Evolutionary conservation across 2,888 invertebrate species (phyloP), one percentile per base, ranked within the genome.

Genomic region (Eupithecia insigniata): DNA sequence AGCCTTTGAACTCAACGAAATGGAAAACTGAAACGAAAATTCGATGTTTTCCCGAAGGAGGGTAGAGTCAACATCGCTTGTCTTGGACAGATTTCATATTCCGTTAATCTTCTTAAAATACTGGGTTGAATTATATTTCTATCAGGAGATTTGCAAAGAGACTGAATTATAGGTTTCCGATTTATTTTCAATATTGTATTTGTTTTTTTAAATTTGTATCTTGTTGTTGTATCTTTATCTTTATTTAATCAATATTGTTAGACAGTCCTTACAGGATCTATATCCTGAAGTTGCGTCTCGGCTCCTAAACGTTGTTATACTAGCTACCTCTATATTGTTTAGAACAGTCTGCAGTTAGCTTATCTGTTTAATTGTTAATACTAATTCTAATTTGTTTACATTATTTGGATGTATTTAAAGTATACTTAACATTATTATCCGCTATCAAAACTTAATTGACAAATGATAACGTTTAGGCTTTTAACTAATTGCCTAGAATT

Each of bases 1-100:
- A 46, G 26, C 46, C 74, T 39, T 66, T 32, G 69, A 71, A 74
- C 14, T 36, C 69, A 46, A n/a, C 32, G 65, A 43, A 67, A 67
- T 26, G 64, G 68, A 70, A 77, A 71, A 73, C 66, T 70, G 68
- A 43, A 70, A 60, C 62, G 60, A 34, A 69, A 71, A 73, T 70
- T 73, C 69, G 64, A 70, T 71, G 75, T 73, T 73, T 75, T 68
- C 36, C 61, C 71, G 14, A 46, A n/a, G 36, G 71, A 71, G 66
- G 61, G 64, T 32, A 51, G 64, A 55, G 58, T 73, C 68, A 73
- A 74, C 70, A 67, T 72, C 46, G 72, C 73, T 78, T 72, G 72
- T 71, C 64, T 70, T 16, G 32, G 67, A 62, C 73, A 78, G 75
- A 75, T 78, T 69, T 72, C 46, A 69, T 64, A 73, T 69, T 26